Evolutionary conservation across 2,113 vertebrate species (phyloP), one percentile per base, ranked within the genome.

Genomic region (Cygnus atratus): DNA sequence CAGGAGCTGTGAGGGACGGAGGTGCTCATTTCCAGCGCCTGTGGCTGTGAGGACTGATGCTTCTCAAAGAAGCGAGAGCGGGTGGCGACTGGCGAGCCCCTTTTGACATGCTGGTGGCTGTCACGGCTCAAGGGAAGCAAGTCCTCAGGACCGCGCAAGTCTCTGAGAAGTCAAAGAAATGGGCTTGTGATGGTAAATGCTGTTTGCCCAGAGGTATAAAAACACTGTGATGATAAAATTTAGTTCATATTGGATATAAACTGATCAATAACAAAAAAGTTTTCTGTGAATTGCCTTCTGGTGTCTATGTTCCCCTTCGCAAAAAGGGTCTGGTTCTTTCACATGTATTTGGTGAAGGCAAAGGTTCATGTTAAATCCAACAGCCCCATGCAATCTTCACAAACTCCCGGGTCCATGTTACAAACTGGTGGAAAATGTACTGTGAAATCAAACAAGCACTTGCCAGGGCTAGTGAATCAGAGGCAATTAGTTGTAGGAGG

Each of bases 1-100:
- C 78, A 79, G 67, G 59, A n/a, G 74, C 87, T 50, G 74, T 0
- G 0, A 57, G 61, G 3, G 2, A 24, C 5, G 0, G 6, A 50
- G 77, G 74, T 5, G 54, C 33, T 75, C 24, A 2, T 48, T 55
- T 84, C 43, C 31, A 21, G 82, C 35, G 37, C 1, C 58, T 31
- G 87, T 52, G 80, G 50, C 63, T 63, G 6, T 67, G 21, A 58
- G 50, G 6, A 14, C 31, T 58, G 77, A 70, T 18, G 8, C 20
- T 87, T 91, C 87, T 87, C 87, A 59, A 11, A 62, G 77, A 66
- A 59, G 28, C 29, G 79, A 88, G 71, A 86, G 83, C 72, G 72
- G 72, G 48, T 54, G 55, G 79, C 33, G 83, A 52, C 59, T 58
- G 59, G 31, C 0, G 6, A 87, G 31, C 55, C 78, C 35, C 43